Percentiles rank a stretch among this genome's conserved stretches.
Conservation (phyloP, 2,888 invertebrate genomes). For the Aricia artaxerxes region DNA sequence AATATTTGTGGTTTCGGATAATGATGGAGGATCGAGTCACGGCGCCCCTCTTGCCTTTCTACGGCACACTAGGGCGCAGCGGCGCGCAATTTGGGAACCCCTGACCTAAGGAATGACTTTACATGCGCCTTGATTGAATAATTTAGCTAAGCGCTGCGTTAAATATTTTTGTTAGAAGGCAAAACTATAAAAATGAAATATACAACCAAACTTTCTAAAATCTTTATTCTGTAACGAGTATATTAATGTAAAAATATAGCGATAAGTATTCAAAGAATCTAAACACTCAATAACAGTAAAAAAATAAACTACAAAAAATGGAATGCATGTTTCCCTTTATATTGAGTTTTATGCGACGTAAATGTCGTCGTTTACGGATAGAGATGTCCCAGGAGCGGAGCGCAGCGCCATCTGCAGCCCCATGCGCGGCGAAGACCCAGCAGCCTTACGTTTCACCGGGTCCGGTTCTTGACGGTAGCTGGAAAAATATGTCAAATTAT, state of each 20-base stretch:
- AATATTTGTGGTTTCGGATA: too few relatives aligned
- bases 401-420: conserved; percentile 68
- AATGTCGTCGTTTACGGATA: conserved; percentile 59
- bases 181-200: background rate
- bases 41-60: too few relatives aligned
- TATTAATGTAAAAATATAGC: background rate
- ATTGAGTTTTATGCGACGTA: conserved; percentile 53
- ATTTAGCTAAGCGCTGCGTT: too few relatives aligned
- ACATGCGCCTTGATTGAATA: background rate
- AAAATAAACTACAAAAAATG: background rate
- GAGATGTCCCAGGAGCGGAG: conserved; percentile 53
- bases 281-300: background rate
- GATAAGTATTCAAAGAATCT: background rate
- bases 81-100: too few relatives aligned
- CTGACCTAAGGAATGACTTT: background rate
- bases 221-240: background rate
- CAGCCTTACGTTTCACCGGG: conserved; percentile 50
- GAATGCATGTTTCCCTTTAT: background rate
- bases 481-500: conserved; percentile 33
- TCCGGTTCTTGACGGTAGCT: conserved; percentile 62
- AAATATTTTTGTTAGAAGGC: too few relatives aligned
- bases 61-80: too few relatives aligned
- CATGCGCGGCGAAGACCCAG: conserved; percentile 62
- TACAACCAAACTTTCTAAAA: background rate
- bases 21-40: too few relatives aligned